Base-by-base conservation (phyloP, 1,140 invertebrate species). In the Bicyclus anynana region DNA sequence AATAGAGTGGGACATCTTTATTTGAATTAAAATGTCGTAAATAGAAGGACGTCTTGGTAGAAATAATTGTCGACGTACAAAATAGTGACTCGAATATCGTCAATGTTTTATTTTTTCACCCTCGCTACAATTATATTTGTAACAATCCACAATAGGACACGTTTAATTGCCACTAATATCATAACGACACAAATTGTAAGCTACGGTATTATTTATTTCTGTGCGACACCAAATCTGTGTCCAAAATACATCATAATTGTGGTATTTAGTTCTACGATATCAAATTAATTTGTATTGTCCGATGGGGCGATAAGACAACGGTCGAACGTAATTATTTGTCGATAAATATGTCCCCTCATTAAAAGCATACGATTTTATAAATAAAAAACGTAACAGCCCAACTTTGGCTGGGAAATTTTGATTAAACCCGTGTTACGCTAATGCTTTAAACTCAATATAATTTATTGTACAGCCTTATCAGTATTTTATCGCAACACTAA, bases 401-500 rank as follows among this genome's bases (percentile, higher is more conserved):
- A 23, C 10, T 40, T 47, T 27, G 33, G 49, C 44, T 35, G 29
- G 56, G 53, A 53, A 56, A 56, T 14, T 63, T 59, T 59, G 40
- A 58, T 68, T 56, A 56, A 60, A 59, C 59, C 48, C 51, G 52
- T 55, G 62, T 68, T 59, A 37, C 54, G 62, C 56, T 59, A 65
- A 67, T 68, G 59, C 67, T 70, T 61, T 63, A 67, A 67, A 62
- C 29, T 58, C 62, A 59, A 60, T 62, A 61, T 69, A 65, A 69
- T 69, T 69, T 69, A 69, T 69, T 52, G 53, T 48, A 37, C 48
- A 53, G 47, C 61, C 63, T 69, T 72, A 74, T 69, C 73, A 62
- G 65, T 75, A 72, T 67, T 67, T 65, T 63, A 70, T 68, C 49
- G 56, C 55, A 26, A 65, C 66, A 67, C 68, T 73, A 77, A 74